Conservation (phyloP, 2,888 invertebrate genomes). For the Agelastica alni region DNA sequence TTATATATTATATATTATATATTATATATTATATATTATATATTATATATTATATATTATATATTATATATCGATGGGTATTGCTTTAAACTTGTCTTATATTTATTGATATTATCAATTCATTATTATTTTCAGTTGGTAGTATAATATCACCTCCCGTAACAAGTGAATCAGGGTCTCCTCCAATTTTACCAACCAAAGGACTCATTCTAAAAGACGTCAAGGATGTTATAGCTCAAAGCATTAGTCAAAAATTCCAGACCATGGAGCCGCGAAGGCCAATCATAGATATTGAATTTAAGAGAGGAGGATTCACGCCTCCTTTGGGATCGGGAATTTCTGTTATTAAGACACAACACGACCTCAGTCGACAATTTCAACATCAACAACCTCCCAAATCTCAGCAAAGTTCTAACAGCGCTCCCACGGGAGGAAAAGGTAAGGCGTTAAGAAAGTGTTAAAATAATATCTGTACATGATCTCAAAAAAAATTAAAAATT, state of each 20-base stretch:
- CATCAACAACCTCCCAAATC: constrained; percentile 40
- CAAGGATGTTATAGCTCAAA: constrained; percentile 90
- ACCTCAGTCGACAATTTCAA: constrained; percentile 41
- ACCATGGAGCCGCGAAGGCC: constrained; percentile 56
- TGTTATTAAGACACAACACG: constrained; percentile 59
- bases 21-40: too few relatives aligned
- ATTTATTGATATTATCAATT: too few relatives aligned
- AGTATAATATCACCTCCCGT: constrained; percentile 58
- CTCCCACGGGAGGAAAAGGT: constrained; percentile 47
- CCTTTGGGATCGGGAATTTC: constrained; percentile 64
- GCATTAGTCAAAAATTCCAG: constrained; percentile 83
- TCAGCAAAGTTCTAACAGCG: constrained; percentile 34
- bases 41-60: too few relatives aligned
- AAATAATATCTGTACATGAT: too few relatives aligned
- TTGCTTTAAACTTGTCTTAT: too few relatives aligned
- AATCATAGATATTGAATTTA: constrained; percentile 48
- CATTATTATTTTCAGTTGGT: constrained; percentile 12
- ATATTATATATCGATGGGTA: too few relatives aligned
- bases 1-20: too few relatives aligned
- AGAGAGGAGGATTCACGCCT: constrained; percentile 63
- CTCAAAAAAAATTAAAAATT: too few relatives aligned
- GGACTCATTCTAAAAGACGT: constrained; percentile 78
- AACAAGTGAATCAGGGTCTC: constrained; percentile 61
- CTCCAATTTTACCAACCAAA: constrained; percentile 57
- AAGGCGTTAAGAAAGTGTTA: too few relatives aligned